Conservation (phyloP, 2,888 invertebrate species). For the Agrochola lychnidis region DNA sequence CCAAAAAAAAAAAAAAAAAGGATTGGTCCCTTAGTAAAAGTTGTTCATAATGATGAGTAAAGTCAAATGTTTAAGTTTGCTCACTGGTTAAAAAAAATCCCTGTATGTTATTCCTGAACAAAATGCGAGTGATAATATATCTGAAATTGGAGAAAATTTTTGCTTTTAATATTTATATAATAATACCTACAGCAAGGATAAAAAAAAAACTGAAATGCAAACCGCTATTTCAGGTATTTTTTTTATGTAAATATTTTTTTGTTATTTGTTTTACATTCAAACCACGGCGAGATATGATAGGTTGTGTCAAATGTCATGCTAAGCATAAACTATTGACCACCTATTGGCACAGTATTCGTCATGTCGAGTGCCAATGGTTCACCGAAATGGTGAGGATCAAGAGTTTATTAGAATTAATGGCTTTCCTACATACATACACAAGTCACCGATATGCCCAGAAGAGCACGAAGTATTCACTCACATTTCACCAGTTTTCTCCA, state of each 20-base stretch:
- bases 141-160: background rate
- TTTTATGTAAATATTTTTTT: background rate
- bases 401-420: background rate
- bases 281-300: background rate
- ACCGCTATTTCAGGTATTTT: background rate
- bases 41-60: no score
- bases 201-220: background rate
- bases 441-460: background rate
- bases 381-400: background rate
- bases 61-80: no score
- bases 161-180: background rate
- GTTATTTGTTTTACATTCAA: background rate
- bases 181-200: background rate
- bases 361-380: conserved; percentile 1
- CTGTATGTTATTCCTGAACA: background rate
- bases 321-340: conserved; percentile 12
- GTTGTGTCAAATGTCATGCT: background rate
- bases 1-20: no score
- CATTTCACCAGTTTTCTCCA: no score
- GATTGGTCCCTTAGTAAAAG: no score
- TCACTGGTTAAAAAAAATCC: no score
- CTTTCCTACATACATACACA: background rate
- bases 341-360: conserved; percentile 10
- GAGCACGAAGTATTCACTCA: no score
- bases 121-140: background rate